These are phyloP conservation scores for Micrastur ruficollis DNA, from an alignment of 2,797 vertebrate genomes.

Conservation along the genomic window DNA sequence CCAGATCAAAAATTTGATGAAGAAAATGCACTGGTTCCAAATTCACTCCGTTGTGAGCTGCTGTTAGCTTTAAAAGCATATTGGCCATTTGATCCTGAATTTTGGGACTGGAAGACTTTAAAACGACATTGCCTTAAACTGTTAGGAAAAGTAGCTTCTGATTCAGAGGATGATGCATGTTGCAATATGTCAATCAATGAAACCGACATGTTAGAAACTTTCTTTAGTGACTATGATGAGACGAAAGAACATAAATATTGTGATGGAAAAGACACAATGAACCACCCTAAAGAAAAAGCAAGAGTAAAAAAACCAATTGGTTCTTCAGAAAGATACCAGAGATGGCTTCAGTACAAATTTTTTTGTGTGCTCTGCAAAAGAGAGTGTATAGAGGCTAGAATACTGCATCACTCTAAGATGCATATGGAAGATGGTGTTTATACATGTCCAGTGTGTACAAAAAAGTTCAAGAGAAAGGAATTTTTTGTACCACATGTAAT, in stretches of 20 bases:
- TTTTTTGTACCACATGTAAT: conserved; percentile 90
- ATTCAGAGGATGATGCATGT: conserved; percentile 81
- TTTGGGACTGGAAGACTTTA: conserved; percentile 99
- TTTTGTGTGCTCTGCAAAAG: conserved; percentile 91
- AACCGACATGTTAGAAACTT: conserved; percentile 75
- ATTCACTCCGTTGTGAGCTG: conserved; percentile 95
- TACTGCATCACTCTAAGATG: conserved; percentile 93
- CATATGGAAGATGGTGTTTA: conserved; percentile 85
- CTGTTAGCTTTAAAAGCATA: conserved; percentile 92
- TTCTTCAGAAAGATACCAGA: conserved; percentile 82
- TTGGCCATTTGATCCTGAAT: conserved; percentile 98
- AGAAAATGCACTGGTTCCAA: conserved; percentile 89
- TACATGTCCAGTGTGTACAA: conserved; percentile 90
- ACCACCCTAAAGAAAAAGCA: conserved; percentile 73
- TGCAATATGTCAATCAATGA: conserved; percentile 76
- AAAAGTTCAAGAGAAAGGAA: conserved; percentile 87
- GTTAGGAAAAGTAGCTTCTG: conserved; percentile 83
- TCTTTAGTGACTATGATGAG: conserved; percentile 76
- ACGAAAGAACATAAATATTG: conserved; percentile 73
- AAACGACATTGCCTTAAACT: conserved; percentile 89
- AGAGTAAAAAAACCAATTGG: conserved; percentile 80
- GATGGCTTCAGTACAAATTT: conserved; percentile 88
- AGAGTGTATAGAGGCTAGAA: conserved; percentile 85
- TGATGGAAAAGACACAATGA: conserved; percentile 65
- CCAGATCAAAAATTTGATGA: conserved; percentile 96